Percentiles rank a stretch among this genome's conserved stretches.
phyloP scores from a whole-genome alignment of 1,140 invertebrate genomes.

The Musca vetustissima region DNA sequence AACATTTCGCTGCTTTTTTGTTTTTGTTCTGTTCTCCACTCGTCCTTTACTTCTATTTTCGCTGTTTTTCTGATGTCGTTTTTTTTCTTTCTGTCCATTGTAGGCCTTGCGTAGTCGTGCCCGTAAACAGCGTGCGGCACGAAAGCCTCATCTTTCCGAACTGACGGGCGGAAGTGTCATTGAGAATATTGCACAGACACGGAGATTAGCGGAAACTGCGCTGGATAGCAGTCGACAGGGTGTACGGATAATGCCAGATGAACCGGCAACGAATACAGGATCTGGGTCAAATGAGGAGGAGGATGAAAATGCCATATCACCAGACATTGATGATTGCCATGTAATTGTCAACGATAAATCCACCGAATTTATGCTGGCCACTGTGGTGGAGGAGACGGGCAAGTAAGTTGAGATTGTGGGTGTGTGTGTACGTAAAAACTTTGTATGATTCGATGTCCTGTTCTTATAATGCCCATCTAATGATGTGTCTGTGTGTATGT shows the following conservation, averaged over 20 bases:
- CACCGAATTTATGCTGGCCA: conserved; percentile 83
- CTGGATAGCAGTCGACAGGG: conserved; percentile 66
- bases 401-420: conserved; percentile 59
- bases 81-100: not conserved
- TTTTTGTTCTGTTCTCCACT: not conserved
- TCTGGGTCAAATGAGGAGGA: conserved; percentile 87
- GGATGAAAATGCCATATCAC: conserved; percentile 65
- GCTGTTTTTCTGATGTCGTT: not conserved
- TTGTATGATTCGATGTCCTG: not conserved
- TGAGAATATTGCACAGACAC: conserved; percentile 83
- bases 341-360: conserved; percentile 88
- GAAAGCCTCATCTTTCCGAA: conserved; percentile 70
- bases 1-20: not conserved
- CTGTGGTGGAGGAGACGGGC: conserved; percentile 77
- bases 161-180: conserved; percentile 81
- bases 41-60: not conserved
- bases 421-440: too few species aligned
- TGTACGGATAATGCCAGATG: conserved; percentile 61
- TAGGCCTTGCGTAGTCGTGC: conserved; percentile 77
- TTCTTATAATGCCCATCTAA: not conserved
- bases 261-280: conserved; percentile 85
- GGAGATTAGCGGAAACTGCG: conserved; percentile 78
- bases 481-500: not conserved
- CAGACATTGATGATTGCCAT: conserved; percentile 71
- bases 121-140: conserved; percentile 73